Percentiles rank a stretch among this genome's conserved stretches.
Conservation (phyloP, 2,797 vertebrate species). For the Spheniscus humboldti region DNA sequence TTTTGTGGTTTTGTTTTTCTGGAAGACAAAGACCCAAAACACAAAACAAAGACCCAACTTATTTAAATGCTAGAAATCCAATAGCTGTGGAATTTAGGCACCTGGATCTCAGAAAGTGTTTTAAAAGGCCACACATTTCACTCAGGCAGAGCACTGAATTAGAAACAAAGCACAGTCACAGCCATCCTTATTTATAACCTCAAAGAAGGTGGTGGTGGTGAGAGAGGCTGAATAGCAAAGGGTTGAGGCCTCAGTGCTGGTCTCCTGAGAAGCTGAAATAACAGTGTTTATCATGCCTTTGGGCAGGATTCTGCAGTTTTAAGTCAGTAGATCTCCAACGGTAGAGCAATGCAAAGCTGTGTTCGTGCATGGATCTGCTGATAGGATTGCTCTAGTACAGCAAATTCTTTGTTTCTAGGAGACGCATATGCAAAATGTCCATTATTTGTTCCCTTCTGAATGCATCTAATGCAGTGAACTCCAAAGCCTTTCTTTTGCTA, state of each 20-base stretch:
- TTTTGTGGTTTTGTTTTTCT: neutral
- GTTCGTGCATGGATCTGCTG: neutral
- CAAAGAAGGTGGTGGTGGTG: neutral
- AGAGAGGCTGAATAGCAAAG: neutral
- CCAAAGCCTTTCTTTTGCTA: neutral
- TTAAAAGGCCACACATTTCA: neutral
- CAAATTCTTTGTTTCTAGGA: neutral
- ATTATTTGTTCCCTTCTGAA: neutral
- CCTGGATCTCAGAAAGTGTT: neutral
- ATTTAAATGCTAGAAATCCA: neutral
- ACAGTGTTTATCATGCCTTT: neutral
- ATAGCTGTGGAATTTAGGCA: neutral
- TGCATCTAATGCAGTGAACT: neutral
- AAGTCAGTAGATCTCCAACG: neutral
- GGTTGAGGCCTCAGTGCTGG: accelerated
- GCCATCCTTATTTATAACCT: neutral
- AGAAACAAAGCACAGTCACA: neutral
- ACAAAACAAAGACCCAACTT: neutral
- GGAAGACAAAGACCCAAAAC: neutral
- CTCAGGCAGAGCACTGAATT: neutral
- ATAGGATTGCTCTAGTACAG: neutral
- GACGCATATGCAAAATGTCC: neutral
- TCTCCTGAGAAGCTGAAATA: neutral
- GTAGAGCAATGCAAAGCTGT: neutral
- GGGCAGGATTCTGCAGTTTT: neutral